Base-by-base conservation (phyloP, 2,888 invertebrate genomes). In the Lithodes maja region DNA sequence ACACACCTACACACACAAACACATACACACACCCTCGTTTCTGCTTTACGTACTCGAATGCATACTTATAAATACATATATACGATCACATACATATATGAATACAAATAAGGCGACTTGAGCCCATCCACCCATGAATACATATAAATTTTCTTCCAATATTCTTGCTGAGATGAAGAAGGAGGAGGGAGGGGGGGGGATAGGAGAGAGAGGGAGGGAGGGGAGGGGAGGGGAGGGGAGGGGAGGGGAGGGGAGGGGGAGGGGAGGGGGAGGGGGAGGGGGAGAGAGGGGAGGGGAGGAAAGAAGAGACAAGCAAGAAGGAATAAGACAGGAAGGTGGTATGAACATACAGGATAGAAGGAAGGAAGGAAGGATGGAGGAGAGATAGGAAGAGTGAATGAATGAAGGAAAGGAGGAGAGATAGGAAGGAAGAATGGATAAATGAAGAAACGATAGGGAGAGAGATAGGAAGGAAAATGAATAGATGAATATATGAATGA, bases 251-350 rank as follows among this genome's bases (percentile, higher is more conserved):
- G n/a, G 74, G 33, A n/a, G 3, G 74, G n/a, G 74, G n/a, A n/a
- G 33, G n/a, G n/a, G 74, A 74, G 74, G 33, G n/a, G 33, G 74
- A 74, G n/a, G 74, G 33, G 74, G 33, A 74, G 74, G 33, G n/a
- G n/a, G 74, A 74, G 3, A 74, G 3, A n/a, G n/a, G n/a, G n/a
- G n/a, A n/a, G n/a, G n/a, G n/a, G n/a, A n/a, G n/a, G n/a, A n/a
- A n/a, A n/a, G n/a, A n/a, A n/a, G n/a, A n/a, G n/a, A n/a, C n/a
- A n/a, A n/a, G n/a, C n/a, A n/a, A n/a, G n/a, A n/a, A n/a, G n/a
- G n/a, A n/a, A n/a, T n/a, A n/a, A n/a, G n/a, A n/a, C n/a, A n/a
- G n/a, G n/a, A n/a, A n/a, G n/a, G n/a, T n/a, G n/a, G n/a, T n/a
- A n/a, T n/a, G n/a, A n/a, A n/a, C n/a, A n/a, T n/a, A n/a, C n/a